Conservation (phyloP, 2,888 invertebrate genomes). For the Leptinotarsa peninsularis region DNA sequence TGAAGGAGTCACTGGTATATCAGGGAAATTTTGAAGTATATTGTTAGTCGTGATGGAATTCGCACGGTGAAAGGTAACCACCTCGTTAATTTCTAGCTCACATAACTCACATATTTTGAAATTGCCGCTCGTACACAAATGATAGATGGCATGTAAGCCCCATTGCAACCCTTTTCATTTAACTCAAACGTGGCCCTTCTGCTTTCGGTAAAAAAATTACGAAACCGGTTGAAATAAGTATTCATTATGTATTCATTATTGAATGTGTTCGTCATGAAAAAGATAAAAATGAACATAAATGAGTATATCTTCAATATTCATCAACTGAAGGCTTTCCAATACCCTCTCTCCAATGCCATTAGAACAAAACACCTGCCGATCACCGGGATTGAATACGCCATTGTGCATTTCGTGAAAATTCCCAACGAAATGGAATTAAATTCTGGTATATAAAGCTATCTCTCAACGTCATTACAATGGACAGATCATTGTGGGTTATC, state of each 20-base stretch:
- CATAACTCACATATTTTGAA: no score
- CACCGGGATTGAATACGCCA: constrained; percentile 22
- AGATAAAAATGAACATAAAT: background rate
- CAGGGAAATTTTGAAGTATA: no score
- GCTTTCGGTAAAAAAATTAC: no score
- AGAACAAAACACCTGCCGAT: constrained; percentile 14
- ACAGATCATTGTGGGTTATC: constrained; percentile 10
- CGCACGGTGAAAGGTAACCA: no score
- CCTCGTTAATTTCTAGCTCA: no score
- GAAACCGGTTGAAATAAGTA: no score
- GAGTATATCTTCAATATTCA: background rate
- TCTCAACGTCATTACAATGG: constrained; percentile 24
- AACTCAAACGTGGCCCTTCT: no score
- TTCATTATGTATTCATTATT: background rate
- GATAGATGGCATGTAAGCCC: no score
- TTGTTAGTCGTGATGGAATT: no score
- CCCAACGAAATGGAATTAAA: constrained; percentile 33
- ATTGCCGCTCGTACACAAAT: no score
- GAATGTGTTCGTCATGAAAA: background rate
- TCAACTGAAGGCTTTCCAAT: background rate
- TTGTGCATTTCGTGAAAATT: constrained; percentile 35
- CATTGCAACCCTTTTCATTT: no score
- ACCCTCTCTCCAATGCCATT: background rate
- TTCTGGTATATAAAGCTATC: constrained; percentile 29
- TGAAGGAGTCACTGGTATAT: no score